A percentile compares a stretch with the other conserved stretches of the same genome.
These are phyloP conservation scores for Nasonia giraulti DNA, from an alignment of 1,140 invertebrate genomes.

Conservation along the genomic window DNA sequence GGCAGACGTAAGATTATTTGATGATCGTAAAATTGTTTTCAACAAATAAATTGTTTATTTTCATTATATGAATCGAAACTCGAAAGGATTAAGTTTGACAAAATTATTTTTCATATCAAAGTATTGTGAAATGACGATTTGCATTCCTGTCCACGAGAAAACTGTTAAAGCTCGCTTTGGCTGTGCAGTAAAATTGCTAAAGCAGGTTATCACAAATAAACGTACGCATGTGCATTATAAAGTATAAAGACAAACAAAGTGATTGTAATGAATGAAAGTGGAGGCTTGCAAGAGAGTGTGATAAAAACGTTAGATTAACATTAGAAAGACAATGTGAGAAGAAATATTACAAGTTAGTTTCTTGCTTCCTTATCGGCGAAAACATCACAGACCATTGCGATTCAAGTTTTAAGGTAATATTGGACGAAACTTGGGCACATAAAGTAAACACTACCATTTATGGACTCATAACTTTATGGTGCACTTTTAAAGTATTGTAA, in stretches of 20 bases:
- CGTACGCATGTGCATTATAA: slow-evolving; percentile 1
- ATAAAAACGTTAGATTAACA: background rate
- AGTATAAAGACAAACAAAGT: slow-evolving; percentile 25
- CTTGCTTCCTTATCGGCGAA: slow-evolving; percentile 18
- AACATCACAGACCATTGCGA: background rate
- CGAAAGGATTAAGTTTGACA: too few species aligned
- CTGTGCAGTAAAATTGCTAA: background rate
- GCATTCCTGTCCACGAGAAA: background rate
- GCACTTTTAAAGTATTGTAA: background rate
- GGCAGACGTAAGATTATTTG: background rate
- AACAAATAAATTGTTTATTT: too few species aligned
- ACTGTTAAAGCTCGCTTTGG: background rate
- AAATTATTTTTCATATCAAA: background rate
- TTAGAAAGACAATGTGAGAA: background rate
- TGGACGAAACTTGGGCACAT: background rate
- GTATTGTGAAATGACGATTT: background rate
- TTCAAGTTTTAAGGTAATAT: slow-evolving; percentile 21
- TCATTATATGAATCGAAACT: too few species aligned
- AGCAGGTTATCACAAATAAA: background rate
- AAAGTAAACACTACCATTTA: background rate
- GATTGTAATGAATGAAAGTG: slow-evolving; percentile 24
- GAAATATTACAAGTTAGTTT: slow-evolving; percentile 26
- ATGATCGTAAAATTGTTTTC: background rate
- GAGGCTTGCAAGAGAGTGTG: background rate
- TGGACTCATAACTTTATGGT: slow-evolving; percentile 4